phyloP scores from a whole-genome alignment of 2,113 vertebrate genomes.

The Caracal caracal region DNA sequence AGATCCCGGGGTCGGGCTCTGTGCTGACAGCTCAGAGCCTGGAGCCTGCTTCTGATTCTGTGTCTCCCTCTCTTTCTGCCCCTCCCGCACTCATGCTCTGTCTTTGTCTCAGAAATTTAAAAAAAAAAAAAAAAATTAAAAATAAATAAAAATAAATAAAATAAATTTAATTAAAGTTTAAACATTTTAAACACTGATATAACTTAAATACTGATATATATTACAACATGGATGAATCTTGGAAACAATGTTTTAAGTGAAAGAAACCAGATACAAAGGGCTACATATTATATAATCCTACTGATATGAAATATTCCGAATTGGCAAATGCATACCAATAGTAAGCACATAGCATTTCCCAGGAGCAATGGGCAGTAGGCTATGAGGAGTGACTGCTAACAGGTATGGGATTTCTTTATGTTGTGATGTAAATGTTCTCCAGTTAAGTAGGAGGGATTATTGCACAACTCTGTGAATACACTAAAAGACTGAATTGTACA shows the following conservation, averaged over 20 bases:
- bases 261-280: background rate
- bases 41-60: too few species aligned
- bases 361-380: background rate
- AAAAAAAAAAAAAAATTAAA: too few species aligned
- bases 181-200: background rate
- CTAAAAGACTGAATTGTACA: too few species aligned
- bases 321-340: background rate
- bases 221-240: background rate
- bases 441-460: background rate
- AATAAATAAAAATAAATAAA: too few species aligned
- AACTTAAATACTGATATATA: background rate
- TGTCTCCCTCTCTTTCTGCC: too few species aligned
- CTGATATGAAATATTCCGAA: background rate
- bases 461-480: background rate
- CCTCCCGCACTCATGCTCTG: too few species aligned
- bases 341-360: background rate
- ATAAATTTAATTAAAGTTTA: too few species aligned
- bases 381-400: background rate
- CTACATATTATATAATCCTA: background rate
- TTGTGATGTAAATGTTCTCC: background rate
- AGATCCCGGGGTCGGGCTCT: too few species aligned
- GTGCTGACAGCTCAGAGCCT: too few species aligned
- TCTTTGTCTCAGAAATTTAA: too few species aligned
- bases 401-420: background rate
- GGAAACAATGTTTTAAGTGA: background rate